Base-by-base conservation (phyloP, 2,113 vertebrate species). In the Aramus guarauna region DNA sequence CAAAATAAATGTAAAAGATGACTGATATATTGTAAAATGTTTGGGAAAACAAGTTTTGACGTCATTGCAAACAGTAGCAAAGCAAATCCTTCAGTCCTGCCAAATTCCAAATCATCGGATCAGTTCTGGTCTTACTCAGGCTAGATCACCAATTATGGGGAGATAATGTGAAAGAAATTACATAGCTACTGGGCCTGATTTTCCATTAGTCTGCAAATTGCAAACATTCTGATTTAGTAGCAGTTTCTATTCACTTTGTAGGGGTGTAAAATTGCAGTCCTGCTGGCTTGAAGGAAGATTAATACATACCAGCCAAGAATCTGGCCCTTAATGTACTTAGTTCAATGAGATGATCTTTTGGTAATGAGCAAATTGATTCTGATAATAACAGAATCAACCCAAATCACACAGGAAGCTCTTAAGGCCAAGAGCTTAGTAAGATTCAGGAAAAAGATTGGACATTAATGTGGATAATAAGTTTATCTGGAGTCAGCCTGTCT, bases 291-390 rank as follows among this genome's bases (percentile, higher is more conserved):
- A 85, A 69, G 64, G 84, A 67, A 95, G 86, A 94, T 90, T 79
- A 87, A 92, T 92, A 90, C 50, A 36, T 76, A 85, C 36, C 7
- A 92, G 84, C 53, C 63, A 82, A 90, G 86, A 95, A 88, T 92
- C 74, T 90, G 87, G 66, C 71, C 89, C 67, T 88, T 85, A 92
- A 95, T 67, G 55, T 90, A 82, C 48, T 90, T 92, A 81, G 72
- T 62, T 92, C 64, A 89, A 74, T 81, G 50, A 77, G 68, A 86
- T 91, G 92, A 91, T 95, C 62, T 82, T 95, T 76, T 81, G 62
- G 80, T 94, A 96, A 95, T 79, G 77, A 97, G 34, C 41, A 90
- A 82, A 96, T 94, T 95, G 95, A 94, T 95, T 88, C 53, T 91
- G 89, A 66, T 96, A 91, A 88, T 91, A 94, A 90, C 58, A 94